Evolutionary conservation across 2,888 invertebrate species (phyloP), one percentile per base, ranked within the genome.

Genomic region (Nephrocerus scutellatus): DNA sequence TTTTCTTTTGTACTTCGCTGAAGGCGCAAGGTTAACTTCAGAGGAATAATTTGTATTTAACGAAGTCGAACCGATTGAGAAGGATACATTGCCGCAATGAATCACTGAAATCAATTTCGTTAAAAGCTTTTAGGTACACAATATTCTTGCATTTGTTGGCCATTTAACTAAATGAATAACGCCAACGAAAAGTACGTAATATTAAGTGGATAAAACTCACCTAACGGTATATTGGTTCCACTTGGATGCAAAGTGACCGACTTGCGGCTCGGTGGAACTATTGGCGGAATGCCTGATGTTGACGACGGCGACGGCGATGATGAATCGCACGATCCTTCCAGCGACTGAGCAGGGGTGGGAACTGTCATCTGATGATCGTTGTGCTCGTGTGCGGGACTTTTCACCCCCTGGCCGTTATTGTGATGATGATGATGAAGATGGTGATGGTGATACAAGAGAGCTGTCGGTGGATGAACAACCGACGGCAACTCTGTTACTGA

Each of bases 291-390:
- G n/a, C n/a, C n/a, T n/a, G n/a, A 66, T 58, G 76, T 68, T 60
- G 79, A 68, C 32, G 73, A 72, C 38, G 75, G 75, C 38, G 75
- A 75, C 21, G 76, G 78, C 29, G 80, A 77, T 31, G 77, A 77
- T 28, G 79, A 76, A 55, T 76, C 76, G 56, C 74, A 75, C 53
- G 68, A 71, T 43, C 67, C 70, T 47, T 71, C 71, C 18, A 64
- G 48, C 15, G 66, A 67, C 34, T 66, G 61, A 51, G 60, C 62
- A 61, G 72, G 42, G 66, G 74, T 56, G 51, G 59, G 54, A 52
- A 66, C 54, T 41, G 57, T 55, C 66, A 63, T 54, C 62, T 60
- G 72, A 60, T 68, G 64, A 36, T 55, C 61, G 24, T 47, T 36
- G 23, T 23, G 30, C 30, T 38, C 29, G 26, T 41, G 37, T 30